Evolutionary conservation across 2,888 invertebrate species (phyloP), one percentile per base, ranked within the genome.

Genomic region (Rhorus exstirpatorius): DNA sequence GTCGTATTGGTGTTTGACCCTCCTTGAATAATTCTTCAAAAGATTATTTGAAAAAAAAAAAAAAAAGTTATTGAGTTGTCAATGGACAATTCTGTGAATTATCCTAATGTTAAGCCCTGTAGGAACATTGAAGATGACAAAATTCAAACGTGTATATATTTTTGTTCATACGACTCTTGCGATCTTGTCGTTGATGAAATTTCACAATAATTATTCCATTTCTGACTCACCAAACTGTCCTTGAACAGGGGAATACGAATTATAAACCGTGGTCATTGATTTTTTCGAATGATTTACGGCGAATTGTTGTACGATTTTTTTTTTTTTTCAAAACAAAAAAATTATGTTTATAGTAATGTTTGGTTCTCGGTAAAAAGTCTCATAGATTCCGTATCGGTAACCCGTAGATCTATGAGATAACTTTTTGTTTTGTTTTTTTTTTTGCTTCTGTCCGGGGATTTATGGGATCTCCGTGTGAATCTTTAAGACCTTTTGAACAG

Each of bases 111-210:
- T 79, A 70, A 75, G 51, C 26, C 31, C 24, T 58, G 14, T 31
- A 78, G 81, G 68, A 63, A 61, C 14, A 35, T 17, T 60, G 65
- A 79, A n/a, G 17, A 60, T 7, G 35, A 65, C 58, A 26, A 49
- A 53, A 53, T 61, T 8, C 51, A 3, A 26, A 68, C 68, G 14
- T 14, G 41, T 35, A 24, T 63, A 10, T 58, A 51, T 44, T 31
- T 26, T 58, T 19, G 8, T 41, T 71, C 24, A n/a, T n/a, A 17
- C 31, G 46, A 60, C 38, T 38, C 10, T 19, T 51, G 7, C 31
- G 55, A 75, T 31, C 41, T 41, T 63, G 14, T 76, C 21, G 53
- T n/a, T n/a, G n/a, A n/a, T n/a, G n/a, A n/a, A n/a, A n/a, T n/a
- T n/a, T n/a, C n/a, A n/a, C n/a, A n/a, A n/a, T n/a, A n/a, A n/a